Percentiles rank a stretch among this genome's conserved stretches.
These are phyloP conservation scores for Drosophila sp. DNA, from an alignment of 1,140 invertebrate genomes.

Conservation along the genomic window DNA sequence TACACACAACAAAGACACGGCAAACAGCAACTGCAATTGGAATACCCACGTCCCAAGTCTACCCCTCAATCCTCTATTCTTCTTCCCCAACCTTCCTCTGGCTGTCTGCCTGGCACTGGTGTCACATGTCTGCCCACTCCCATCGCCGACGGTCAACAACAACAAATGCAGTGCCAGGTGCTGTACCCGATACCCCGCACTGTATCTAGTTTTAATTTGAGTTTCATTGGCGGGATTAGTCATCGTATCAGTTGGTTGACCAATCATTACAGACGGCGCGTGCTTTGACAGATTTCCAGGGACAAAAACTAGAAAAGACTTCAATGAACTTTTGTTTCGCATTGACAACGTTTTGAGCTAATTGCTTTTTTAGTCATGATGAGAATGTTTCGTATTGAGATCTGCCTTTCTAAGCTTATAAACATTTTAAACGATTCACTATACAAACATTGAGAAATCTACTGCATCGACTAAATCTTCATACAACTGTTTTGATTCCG, in stretches of 20 bases:
- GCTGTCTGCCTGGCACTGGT: constrained; percentile 36
- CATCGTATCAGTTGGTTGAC: constrained; percentile 58
- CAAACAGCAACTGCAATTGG: constrained; percentile 54
- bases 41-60: constrained; percentile 33
- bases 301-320: constrained; percentile 13
- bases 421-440: no score
- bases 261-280: constrained; percentile 52
- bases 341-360: constrained; percentile 48
- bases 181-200: neutral
- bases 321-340: constrained; percentile 62
- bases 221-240: constrained; percentile 68
- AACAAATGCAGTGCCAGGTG: constrained; percentile 54
- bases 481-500: no score
- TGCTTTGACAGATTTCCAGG: constrained; percentile 38
- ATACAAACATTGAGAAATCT: no score
- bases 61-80: neutral
- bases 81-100: neutral
- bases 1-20: constrained; percentile 35
- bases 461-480: no score
- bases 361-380: constrained; percentile 42
- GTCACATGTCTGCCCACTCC: constrained; percentile 66
- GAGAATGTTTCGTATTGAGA: constrained; percentile 1
- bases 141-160: constrained; percentile 19
- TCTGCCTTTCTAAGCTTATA: neutral
- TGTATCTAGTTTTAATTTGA: constrained; percentile 60